Evolutionary conservation across 2,113 vertebrate genomes (phyloP).

Genomic region (Brachyistius frenatus): DNA sequence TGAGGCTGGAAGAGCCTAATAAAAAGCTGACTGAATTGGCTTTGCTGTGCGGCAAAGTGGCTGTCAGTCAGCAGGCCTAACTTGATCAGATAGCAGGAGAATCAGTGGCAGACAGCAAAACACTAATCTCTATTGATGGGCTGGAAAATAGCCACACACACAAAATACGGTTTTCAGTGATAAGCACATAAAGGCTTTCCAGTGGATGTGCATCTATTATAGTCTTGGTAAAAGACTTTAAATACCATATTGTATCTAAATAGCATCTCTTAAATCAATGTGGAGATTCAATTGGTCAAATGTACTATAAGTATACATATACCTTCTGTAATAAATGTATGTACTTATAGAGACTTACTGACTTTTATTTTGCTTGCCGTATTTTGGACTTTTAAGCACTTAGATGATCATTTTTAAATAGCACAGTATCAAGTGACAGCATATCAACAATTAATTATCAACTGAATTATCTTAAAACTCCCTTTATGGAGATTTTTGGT

Average conservation of each 20-base stretch:
- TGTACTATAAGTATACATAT: neutral
- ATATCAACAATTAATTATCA: neutral
- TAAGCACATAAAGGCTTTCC: constrained; percentile 46
- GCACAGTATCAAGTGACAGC: neutral
- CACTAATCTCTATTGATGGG: constrained; percentile 75
- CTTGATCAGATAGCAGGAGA: constrained; percentile 77
- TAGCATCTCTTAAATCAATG: neutral
- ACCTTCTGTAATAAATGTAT: neutral
- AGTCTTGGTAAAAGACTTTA: neutral
- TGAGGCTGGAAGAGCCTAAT: constrained; percentile 61
- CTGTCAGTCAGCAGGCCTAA: constrained; percentile 74
- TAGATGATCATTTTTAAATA: neutral
- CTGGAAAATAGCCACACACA: constrained; percentile 54
- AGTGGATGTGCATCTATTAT: constrained; percentile 6
- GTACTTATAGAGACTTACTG: neutral
- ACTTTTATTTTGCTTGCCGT: neutral
- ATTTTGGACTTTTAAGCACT: neutral
- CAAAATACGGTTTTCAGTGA: constrained; percentile 35
- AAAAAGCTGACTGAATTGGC: constrained; percentile 73
- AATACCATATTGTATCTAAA: neutral
- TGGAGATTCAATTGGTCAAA: neutral
- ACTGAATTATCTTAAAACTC: neutral
- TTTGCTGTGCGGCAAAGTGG: constrained; percentile 69
- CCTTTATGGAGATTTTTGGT: neutral
- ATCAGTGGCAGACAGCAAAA: constrained; percentile 69